These are phyloP conservation scores for Argya squamiceps DNA, from an alignment of 2,797 vertebrate species.

Conservation along the genomic window DNA sequence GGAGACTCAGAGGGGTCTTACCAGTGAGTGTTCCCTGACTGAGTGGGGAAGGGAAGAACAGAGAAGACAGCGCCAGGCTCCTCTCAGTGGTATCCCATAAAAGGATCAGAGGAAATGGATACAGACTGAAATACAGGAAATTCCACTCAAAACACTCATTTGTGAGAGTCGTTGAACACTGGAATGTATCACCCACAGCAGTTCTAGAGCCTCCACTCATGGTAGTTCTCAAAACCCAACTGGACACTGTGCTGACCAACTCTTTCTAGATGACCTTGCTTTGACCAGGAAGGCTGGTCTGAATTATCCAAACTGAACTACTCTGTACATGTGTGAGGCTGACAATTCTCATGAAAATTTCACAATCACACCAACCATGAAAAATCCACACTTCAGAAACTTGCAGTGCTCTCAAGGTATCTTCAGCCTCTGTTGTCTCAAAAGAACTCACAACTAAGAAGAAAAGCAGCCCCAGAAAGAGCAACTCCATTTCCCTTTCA, in stretches of 20 bases:
- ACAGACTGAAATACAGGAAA: background rate
- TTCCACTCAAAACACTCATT: background rate
- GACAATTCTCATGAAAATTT: background rate
- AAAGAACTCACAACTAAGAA: background rate
- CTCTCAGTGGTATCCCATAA: background rate
- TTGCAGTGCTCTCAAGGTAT: background rate
- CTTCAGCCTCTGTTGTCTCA: background rate
- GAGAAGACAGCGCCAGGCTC: background rate
- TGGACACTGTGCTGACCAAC: background rate
- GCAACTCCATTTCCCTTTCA: background rate
- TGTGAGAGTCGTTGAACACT: background rate
- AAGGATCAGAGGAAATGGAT: background rate
- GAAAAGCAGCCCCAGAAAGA: background rate
- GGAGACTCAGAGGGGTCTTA: background rate
- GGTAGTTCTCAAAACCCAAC: background rate
- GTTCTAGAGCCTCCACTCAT: background rate
- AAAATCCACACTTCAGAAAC: background rate
- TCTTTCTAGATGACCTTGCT: background rate
- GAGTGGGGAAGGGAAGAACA: background rate
- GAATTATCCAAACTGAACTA: background rate
- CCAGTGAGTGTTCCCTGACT: background rate
- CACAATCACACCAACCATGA: rapidly evolving
- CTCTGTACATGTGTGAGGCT: background rate
- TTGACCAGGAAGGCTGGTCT: background rate
- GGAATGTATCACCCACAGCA: background rate